Conservation (phyloP, 1,140 invertebrate genomes). For the Habropoda laboriosa region DNA sequence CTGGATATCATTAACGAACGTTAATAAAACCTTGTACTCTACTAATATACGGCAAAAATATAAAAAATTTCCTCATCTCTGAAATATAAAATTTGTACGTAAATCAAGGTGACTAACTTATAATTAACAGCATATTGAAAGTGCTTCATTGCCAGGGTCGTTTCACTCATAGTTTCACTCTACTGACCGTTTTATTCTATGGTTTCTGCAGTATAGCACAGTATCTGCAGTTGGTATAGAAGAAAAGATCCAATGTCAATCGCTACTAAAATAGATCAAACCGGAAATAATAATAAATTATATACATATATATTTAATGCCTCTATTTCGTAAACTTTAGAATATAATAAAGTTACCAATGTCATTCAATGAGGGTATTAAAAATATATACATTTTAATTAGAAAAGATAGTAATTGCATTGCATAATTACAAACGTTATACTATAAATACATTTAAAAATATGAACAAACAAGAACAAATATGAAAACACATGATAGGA, state of each 20-base stretch:
- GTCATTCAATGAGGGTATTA: not conserved
- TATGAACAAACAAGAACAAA: conserved; percentile 9
- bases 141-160: conserved; percentile 56
- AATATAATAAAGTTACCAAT: conserved; percentile 1
- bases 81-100: not conserved
- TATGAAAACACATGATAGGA: not conserved
- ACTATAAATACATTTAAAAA: not conserved
- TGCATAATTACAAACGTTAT: not conserved
- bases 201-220: conserved; percentile 14
- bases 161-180: not conserved
- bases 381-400: not conserved
- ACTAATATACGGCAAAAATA: not conserved
- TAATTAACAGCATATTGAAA: conserved; percentile 11
- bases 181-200: conserved; percentile 12
- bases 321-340: not conserved
- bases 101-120: not conserved
- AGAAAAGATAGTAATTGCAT: not conserved
- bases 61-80: not conserved
- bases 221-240: conserved; percentile 30
- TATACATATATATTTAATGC: not conserved
- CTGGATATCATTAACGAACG: not conserved
- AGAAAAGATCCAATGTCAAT: conserved; percentile 16
- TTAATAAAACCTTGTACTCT: not conserved
- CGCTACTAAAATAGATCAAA: conserved; percentile 2
- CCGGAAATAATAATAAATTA: conserved; percentile 4